phyloP scores from a whole-genome alignment of 2,113 vertebrate genomes.

The Axis porcinus region DNA sequence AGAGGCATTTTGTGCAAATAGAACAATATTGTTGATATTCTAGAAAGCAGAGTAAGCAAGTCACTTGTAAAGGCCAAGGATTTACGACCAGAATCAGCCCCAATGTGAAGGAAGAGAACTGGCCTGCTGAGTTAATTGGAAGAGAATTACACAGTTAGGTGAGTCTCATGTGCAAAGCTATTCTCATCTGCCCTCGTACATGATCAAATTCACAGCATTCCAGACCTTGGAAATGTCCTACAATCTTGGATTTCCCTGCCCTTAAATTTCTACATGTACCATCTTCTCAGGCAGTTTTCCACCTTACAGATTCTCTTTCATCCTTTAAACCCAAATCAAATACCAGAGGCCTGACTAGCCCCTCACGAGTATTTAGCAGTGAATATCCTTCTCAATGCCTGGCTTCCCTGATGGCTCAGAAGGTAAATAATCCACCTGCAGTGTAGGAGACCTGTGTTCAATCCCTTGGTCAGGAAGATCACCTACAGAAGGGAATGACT shows the following conservation, averaged over 20 bases:
- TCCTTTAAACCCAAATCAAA: neutral
- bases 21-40: neutral
- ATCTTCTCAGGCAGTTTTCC: neutral
- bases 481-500: neutral
- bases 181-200: neutral
- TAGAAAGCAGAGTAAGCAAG: neutral
- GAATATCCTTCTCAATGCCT: neutral
- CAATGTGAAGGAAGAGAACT: neutral
- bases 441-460: neutral
- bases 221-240: neutral
- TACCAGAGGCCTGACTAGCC: neutral
- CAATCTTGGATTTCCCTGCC: neutral
- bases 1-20: neutral
- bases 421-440: neutral
- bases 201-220: neutral
- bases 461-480: neutral
- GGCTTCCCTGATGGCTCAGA: neutral
- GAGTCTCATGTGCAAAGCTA: neutral
- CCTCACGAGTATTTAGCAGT: neutral
- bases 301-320: neutral
- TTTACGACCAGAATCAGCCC: neutral
- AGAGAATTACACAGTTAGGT: neutral
- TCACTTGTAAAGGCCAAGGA: neutral
- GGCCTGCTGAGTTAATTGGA: neutral
- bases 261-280: neutral